These are phyloP conservation scores for Agrochola lota DNA, from an alignment of 2,888 invertebrate genomes.

Conservation along the genomic window DNA sequence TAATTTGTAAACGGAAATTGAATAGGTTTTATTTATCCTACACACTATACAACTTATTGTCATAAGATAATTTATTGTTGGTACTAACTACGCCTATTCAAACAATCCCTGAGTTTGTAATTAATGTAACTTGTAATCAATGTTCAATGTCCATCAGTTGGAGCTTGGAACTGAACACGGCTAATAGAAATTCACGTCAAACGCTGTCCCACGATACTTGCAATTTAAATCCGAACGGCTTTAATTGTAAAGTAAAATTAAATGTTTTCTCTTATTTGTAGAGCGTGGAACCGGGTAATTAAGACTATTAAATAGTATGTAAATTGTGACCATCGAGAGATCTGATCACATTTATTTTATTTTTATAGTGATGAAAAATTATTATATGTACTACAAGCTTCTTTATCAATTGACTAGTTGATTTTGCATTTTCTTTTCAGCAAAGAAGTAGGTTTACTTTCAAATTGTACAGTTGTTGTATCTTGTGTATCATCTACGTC, in stretches of 20 bases:
- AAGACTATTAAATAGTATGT: conserved; percentile 28
- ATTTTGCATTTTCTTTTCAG: no score
- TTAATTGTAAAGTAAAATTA: conserved; percentile 62
- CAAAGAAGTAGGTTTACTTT: background rate
- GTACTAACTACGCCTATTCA: background rate
- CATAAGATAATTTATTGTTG: background rate
- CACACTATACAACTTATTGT: background rate
- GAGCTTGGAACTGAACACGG: conserved; percentile 28
- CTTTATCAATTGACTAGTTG: background rate
- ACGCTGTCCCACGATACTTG: conserved; percentile 57
- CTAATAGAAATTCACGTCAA: conserved; percentile 56
- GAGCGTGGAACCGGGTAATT: conserved; percentile 44
- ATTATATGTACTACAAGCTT: background rate
- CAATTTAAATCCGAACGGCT: conserved; percentile 58
- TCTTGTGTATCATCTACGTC: background rate
- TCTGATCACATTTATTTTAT: conserved; percentile 14
- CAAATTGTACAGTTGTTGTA: background rate
- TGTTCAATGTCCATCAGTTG: conserved; percentile 15
- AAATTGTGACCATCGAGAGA: conserved; percentile 9
- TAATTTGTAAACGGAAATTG: conserved; percentile 6
- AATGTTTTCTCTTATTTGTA: conserved; percentile 61
- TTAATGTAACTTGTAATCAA: conserved; percentile 26
- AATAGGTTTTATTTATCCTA: background rate
- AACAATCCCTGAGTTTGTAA: conserved; percentile 6
- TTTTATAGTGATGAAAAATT: background rate